phyloP scores from a whole-genome alignment of 1,140 invertebrate species.

The Aphelenchoides avenae region DNA sequence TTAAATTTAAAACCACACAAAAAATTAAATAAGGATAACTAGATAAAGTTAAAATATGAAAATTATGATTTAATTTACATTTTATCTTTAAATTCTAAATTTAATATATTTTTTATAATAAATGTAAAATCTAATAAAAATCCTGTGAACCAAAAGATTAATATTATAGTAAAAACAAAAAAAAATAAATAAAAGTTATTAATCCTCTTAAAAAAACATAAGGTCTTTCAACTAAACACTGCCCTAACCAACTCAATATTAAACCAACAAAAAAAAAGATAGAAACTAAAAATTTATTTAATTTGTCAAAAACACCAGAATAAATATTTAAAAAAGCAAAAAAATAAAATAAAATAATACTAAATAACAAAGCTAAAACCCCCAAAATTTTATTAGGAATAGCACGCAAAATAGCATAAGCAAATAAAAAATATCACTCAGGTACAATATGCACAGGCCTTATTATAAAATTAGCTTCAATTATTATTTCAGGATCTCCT shows the following conservation, averaged over 20 bases:
- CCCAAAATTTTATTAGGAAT: slow-evolving; percentile 73
- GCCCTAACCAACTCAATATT: slow-evolving; percentile 69
- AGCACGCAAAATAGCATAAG: slow-evolving; percentile 71
- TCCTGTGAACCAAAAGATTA: slow-evolving; percentile 12
- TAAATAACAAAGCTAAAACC: slow-evolving; percentile 64
- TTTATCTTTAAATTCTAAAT: slow-evolving; percentile 24
- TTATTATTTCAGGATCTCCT: slow-evolving; percentile 70
- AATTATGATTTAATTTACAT: slow-evolving; percentile 36
- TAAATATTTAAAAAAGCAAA: slow-evolving; percentile 58
- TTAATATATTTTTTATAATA: slow-evolving; percentile 65
- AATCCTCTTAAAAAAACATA: slow-evolving; percentile 36
- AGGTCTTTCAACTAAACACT: slow-evolving; percentile 66
- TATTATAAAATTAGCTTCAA: slow-evolving; percentile 68
- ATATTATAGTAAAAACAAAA: slow-evolving; percentile 18
- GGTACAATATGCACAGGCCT: slow-evolving; percentile 72
- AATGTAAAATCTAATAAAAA: slow-evolving; percentile 58
- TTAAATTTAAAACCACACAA: slow-evolving; percentile 29
- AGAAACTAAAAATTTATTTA: slow-evolving; percentile 68
- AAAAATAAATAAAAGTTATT: slow-evolving; percentile 42
- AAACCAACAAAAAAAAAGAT: slow-evolving; percentile 63
- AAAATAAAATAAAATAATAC: slow-evolving; percentile 44
- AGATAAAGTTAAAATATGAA: slow-evolving; percentile 32
- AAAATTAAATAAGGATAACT: slow-evolving; percentile 29
- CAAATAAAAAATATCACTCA: slow-evolving; percentile 74
- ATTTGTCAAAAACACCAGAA: slow-evolving; percentile 64